phyloP scores from a whole-genome alignment of 2,888 invertebrate genomes.

The Andrena chrysosceles region DNA sequence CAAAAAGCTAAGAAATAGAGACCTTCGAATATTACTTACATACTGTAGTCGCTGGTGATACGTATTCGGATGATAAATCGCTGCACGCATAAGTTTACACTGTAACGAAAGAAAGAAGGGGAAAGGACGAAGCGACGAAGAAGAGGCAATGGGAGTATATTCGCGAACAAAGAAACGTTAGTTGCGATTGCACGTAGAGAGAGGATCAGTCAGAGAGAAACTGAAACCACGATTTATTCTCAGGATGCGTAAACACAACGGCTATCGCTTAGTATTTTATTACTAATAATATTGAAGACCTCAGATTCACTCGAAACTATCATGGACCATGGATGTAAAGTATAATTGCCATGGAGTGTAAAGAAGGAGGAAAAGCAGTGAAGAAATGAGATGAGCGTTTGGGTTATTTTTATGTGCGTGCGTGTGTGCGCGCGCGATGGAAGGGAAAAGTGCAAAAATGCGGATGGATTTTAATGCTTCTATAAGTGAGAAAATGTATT shows the following conservation, averaged over 20 bases:
- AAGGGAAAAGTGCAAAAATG: slow-evolving; percentile 21
- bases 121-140: no score
- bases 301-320: slow-evolving; percentile 75
- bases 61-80: slow-evolving; percentile 66
- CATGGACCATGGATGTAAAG: slow-evolving; percentile 68
- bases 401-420: not conserved
- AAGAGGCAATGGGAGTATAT: not conserved
- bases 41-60: slow-evolving; percentile 56
- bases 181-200: not conserved
- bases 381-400: slow-evolving; percentile 13
- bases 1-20: slow-evolving; percentile 20
- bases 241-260: slow-evolving; percentile 60
- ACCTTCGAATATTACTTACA: slow-evolving; percentile 61
- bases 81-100: slow-evolving; percentile 19
- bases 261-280: slow-evolving; percentile 77
- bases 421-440: slow-evolving; percentile 10
- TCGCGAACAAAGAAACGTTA: not conserved
- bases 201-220: not conserved
- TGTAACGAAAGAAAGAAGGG: slow-evolving; percentile 4
- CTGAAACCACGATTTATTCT: slow-evolving; percentile 67
- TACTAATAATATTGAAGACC: slow-evolving; percentile 73
- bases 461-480: slow-evolving; percentile 55
- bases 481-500: slow-evolving; percentile 60
- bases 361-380: slow-evolving; percentile 38
- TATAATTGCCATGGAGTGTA: slow-evolving; percentile 61